A percentile compares a stretch with the other conserved stretches of the same genome.
phyloP scores from a whole-genome alignment of 2,113 vertebrate species.

The Gymnorhina tibicen region DNA sequence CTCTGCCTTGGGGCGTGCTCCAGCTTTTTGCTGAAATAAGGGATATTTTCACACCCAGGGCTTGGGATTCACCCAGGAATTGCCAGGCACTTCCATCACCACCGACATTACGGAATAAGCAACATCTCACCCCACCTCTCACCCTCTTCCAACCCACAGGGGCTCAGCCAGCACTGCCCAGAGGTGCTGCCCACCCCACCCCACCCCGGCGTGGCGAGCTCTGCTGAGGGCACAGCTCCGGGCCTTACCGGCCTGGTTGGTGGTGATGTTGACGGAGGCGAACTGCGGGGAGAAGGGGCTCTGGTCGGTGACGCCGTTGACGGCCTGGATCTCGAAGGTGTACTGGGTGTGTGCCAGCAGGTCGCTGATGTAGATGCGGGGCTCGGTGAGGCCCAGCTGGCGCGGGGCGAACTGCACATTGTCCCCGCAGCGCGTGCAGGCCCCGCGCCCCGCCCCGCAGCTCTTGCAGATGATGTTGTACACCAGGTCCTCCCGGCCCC shows the following conservation, averaged over 20 bases:
- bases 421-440: constrained; percentile 93
- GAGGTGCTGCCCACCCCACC: background rate
- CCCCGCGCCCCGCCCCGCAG: constrained; percentile 81
- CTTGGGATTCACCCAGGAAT: background rate
- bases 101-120: rapidly evolving
- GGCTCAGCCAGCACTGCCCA: background rate
- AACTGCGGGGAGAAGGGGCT: constrained; percentile 90
- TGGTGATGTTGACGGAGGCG: constrained; percentile 92
- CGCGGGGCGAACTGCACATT: constrained; percentile 91
- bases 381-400: constrained; percentile 87
- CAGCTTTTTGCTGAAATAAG: background rate
- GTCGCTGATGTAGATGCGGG: constrained; percentile 85
- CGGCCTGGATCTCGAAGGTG: constrained; percentile 95
- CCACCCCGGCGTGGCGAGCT: rapidly evolving
- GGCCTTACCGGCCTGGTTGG: constrained; percentile 92
- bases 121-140: background rate
- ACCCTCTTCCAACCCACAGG: background rate
- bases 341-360: constrained; percentile 95
- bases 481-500: constrained; percentile 89
- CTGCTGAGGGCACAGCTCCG: rapidly evolving
- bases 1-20: background rate
- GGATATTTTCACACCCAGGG: background rate
- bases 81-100: background rate
- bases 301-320: constrained; percentile 94
- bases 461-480: constrained; percentile 98